Evolutionary conservation across 2,113 vertebrate species (phyloP).

Genomic region (Sinocyclocheilus anophthalmus): DNA sequence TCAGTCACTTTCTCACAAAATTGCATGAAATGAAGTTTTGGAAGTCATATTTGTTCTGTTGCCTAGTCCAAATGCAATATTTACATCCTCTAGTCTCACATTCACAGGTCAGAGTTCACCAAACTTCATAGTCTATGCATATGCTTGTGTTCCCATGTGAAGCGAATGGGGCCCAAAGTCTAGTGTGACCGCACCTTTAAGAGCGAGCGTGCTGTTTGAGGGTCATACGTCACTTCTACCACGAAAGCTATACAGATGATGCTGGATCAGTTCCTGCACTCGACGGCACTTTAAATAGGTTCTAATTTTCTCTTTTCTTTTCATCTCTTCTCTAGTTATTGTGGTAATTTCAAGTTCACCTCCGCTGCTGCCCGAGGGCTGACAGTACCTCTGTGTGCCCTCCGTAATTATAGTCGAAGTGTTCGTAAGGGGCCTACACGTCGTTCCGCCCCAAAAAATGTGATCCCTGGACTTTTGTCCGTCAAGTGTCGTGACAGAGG

Average conservation of each 20-base stretch:
- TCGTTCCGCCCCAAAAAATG: conserved; percentile 28
- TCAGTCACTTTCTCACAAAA: background rate
- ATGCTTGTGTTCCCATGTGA: background rate
- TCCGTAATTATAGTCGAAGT: conserved; percentile 19
- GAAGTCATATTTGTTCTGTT: background rate
- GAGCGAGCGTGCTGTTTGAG: background rate
- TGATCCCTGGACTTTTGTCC: conserved; percentile 31
- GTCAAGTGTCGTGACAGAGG: conserved; percentile 36
- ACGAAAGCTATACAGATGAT: background rate
- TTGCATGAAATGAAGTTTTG: background rate
- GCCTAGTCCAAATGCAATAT: background rate
- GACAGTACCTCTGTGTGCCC: conserved; percentile 30
- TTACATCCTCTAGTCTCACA: background rate
- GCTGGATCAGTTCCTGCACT: background rate
- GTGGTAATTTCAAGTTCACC: conserved; percentile 5
- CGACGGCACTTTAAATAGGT: conserved; percentile 3
- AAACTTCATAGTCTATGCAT: background rate
- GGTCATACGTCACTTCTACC: background rate
- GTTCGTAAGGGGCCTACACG: too few species aligned
- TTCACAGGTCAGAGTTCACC: background rate
- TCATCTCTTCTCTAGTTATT: background rate
- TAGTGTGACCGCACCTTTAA: background rate
- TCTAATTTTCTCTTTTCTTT: conserved; percentile 26
- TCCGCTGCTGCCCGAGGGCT: background rate
- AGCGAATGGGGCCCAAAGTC: background rate